phyloP scores from a whole-genome alignment of 2,888 invertebrate species.

The Serripes groenlandicus region DNA sequence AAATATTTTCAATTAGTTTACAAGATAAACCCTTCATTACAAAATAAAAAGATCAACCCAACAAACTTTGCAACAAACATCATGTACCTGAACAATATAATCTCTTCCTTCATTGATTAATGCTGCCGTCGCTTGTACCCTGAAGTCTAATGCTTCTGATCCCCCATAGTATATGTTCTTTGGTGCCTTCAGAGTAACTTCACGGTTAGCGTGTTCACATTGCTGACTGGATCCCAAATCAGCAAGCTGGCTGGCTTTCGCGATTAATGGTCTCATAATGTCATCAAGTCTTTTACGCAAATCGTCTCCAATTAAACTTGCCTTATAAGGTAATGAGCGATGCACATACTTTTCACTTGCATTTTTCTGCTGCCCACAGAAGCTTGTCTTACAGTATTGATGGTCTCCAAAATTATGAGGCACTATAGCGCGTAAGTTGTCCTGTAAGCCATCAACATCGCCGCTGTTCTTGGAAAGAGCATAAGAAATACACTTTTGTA shows the following conservation, averaged over 20 bases:
- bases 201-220: neutral
- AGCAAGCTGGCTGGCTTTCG: neutral
- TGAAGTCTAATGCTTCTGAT: neutral
- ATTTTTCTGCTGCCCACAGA: neutral
- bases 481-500: neutral
- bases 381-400: neutral
- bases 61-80: too few relatives aligned
- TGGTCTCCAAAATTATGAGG: slow-evolving; percentile 10
- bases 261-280: neutral
- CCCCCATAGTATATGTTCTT: neutral
- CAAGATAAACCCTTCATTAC: too few relatives aligned
- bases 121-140: neutral
- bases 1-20: too few relatives aligned
- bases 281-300: neutral
- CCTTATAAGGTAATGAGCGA: slow-evolving; percentile 5
- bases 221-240: neutral
- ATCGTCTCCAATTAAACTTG: neutral
- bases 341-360: neutral
- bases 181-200: neutral
- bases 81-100: neutral
- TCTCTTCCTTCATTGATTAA: neutral
- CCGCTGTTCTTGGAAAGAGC: neutral
- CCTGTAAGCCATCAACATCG: neutral
- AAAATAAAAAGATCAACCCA: too few relatives aligned
- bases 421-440: neutral